Conservation (phyloP, 2,113 vertebrate genomes). For the Pungitius pungitius region DNA sequence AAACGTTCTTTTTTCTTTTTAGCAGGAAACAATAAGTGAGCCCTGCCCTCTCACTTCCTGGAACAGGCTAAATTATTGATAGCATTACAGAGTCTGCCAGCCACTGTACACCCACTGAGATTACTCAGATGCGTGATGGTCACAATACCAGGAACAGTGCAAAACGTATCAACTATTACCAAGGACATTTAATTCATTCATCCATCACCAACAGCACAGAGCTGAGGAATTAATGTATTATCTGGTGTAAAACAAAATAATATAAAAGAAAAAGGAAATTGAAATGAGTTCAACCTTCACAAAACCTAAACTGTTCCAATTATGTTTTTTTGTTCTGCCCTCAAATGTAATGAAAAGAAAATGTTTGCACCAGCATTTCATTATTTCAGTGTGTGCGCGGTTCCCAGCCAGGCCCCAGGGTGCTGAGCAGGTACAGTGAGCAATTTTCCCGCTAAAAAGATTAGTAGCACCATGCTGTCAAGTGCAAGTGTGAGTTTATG, state of each 20-base stretch:
- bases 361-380: background rate
- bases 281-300: background rate
- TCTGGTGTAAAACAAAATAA: background rate
- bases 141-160: background rate
- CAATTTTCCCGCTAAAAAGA: constrained; percentile 45
- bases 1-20: constrained; percentile 43
- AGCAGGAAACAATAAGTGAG: constrained; percentile 67
- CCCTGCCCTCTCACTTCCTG: constrained; percentile 77
- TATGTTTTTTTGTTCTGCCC: background rate
- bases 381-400: constrained; percentile 21
- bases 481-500: background rate
- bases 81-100: constrained; percentile 9
- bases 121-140: background rate
- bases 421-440: constrained; percentile 35
- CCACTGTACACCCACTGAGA: background rate
- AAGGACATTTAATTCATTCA: too few species aligned
- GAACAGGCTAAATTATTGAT: constrained; percentile 44
- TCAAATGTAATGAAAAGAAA: background rate
- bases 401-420: constrained; percentile 38
- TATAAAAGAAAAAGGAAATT: background rate
- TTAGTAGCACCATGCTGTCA: constrained; percentile 53
- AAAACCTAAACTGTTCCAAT: background rate
- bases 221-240: background rate
- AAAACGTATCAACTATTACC: background rate
- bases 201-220: constrained; percentile 7